These are phyloP conservation scores for Heliothis virescens DNA, from an alignment of 1,140 invertebrate species.

Conservation along the genomic window DNA sequence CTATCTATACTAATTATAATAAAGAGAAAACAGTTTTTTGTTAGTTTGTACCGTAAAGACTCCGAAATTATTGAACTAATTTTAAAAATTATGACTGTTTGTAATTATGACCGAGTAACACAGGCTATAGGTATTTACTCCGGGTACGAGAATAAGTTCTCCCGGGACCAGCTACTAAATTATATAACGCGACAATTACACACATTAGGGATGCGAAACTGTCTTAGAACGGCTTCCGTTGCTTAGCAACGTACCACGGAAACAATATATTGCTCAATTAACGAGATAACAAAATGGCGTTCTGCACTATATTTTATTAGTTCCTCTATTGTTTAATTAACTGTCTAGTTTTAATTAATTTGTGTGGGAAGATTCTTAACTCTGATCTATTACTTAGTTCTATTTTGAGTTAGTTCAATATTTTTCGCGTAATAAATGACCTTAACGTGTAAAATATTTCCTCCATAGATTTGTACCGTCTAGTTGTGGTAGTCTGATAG, in stretches of 20 bases:
- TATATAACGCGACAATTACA: too few species aligned
- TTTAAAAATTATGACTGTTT: too few species aligned
- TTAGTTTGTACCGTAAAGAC: too few species aligned
- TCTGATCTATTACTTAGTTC: background rate
- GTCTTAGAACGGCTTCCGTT: background rate
- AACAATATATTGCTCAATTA: constrained; percentile 8
- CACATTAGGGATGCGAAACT: background rate
- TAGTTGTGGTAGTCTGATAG: background rate
- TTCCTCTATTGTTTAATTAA: constrained; percentile 24
- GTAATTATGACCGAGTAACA: too few species aligned
- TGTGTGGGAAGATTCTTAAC: constrained; percentile 9
- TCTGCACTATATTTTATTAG: background rate
- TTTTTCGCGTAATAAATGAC: background rate
- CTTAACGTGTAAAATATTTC: background rate
- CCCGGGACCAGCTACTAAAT: too few species aligned
- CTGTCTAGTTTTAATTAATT: background rate
- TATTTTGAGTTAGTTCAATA: background rate
- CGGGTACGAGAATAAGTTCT: too few species aligned
- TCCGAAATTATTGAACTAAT: too few species aligned
- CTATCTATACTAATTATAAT: too few species aligned
- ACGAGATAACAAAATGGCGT: background rate
- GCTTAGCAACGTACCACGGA: constrained; percentile 1
- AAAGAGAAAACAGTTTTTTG: too few species aligned
- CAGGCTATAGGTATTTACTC: too few species aligned
- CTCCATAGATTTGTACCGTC: background rate